Conservation (phyloP, 2,797 vertebrate genomes). For the Dipus sagitta region DNA sequence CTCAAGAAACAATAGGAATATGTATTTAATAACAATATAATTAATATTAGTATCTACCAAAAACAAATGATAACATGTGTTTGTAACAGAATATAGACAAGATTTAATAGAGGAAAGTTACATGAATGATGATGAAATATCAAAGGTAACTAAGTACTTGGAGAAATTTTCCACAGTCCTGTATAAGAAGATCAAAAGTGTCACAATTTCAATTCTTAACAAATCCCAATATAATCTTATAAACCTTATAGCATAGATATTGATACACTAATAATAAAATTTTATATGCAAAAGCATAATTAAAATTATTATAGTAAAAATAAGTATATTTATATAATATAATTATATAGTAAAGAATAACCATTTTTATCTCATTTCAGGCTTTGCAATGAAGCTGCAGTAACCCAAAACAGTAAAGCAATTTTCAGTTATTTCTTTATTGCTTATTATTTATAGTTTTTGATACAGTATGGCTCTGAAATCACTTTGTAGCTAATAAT, state of each 20-base stretch:
- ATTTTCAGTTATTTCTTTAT: too few relatives aligned
- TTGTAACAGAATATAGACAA: not conserved
- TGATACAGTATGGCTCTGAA: too few relatives aligned
- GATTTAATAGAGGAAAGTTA: not conserved
- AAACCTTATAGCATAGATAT: not conserved
- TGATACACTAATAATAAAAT: not conserved
- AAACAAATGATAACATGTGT: not conserved
- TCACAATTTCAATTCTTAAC: not conserved
- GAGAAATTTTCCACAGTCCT: not conserved
- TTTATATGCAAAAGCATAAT: not conserved
- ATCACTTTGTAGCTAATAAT: too few relatives aligned
- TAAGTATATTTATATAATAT: too few relatives aligned
- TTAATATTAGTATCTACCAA: not conserved
- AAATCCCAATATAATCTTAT: not conserved
- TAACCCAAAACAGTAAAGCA: not conserved
- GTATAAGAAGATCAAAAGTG: not conserved
- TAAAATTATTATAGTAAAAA: not conserved
- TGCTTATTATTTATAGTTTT: too few relatives aligned
- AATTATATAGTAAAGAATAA: not conserved
- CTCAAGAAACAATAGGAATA: not conserved
- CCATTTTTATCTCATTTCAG: not conserved
- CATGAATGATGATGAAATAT: not conserved
- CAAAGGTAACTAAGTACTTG: not conserved
- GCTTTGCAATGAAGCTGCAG: not conserved
- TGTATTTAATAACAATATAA: not conserved